phyloP scores from a whole-genome alignment of 2,113 vertebrate species.

The Pseudopodoces humilis region DNA sequence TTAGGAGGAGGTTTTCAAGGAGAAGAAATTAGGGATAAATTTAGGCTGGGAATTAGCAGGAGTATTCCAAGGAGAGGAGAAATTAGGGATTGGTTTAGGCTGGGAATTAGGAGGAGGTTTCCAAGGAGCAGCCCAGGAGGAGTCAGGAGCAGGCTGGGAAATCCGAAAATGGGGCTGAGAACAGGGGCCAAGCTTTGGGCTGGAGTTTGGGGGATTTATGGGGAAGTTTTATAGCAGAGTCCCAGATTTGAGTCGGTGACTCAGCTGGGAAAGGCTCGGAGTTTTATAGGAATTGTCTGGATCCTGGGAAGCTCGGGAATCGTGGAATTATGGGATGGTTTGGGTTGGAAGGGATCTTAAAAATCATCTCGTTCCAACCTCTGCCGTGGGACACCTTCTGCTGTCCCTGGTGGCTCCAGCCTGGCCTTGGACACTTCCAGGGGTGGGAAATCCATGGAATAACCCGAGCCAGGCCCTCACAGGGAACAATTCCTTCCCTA shows the following conservation, averaged over 20 bases:
- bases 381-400: no score
- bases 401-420: no score
- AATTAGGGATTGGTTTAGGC: no score
- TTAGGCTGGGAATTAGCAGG: not conserved
- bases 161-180: not conserved
- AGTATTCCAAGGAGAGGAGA: not conserved
- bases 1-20: not conserved
- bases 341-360: not conserved
- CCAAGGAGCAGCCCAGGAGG: not conserved
- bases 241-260: not conserved
- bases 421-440: no score
- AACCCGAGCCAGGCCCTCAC: no score
- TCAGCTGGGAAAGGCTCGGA: not conserved
- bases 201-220: not conserved
- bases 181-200: not conserved
- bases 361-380: fast-evolving
- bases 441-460: no score
- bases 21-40: no score
- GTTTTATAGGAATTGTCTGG: not conserved
- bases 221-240: not conserved
- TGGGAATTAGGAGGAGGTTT: no score
- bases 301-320: not conserved
- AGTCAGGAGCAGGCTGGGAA: not conserved
- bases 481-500: not conserved
- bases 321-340: not conserved